Evolutionary conservation across 2,888 invertebrate genomes (phyloP).

Genomic region (Scaptodrosophila latifasciaeformis): DNA sequence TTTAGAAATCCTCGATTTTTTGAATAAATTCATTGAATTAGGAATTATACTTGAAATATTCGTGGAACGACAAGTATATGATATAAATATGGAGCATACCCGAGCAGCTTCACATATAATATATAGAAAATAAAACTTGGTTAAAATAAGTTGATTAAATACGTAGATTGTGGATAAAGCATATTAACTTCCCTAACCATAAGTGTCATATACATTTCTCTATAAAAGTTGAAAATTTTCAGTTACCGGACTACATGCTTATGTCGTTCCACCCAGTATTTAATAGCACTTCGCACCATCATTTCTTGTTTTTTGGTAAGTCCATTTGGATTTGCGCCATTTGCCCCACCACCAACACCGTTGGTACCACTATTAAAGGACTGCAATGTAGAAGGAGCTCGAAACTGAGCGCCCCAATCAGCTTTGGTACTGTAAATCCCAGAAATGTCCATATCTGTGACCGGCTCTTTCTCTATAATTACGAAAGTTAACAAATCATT

Average conservation of each 20-base stretch:
- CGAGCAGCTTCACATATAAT: too few species aligned
- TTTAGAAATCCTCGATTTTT: too few species aligned
- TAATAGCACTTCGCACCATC: conserved; percentile 89
- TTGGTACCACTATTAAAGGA: conserved; percentile 76
- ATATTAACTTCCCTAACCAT: too few species aligned
- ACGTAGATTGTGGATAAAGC: too few species aligned
- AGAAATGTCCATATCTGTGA: conserved; percentile 80
- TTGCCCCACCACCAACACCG: conserved; percentile 72
- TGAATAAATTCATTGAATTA: too few species aligned
- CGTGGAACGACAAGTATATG: too few species aligned
- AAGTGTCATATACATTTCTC: too few species aligned
- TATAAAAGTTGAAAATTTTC: background rate
- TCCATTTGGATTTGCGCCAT: conserved; percentile 83
- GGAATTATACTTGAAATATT: too few species aligned
- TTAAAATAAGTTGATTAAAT: too few species aligned
- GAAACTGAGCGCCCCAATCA: conserved; percentile 85
- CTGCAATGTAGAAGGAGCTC: conserved; percentile 81
- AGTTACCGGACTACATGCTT: conserved; percentile 90
- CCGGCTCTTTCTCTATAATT: conserved; percentile 76
- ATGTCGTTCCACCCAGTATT: conserved; percentile 92
- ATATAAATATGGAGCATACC: too few species aligned
- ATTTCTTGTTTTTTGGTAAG: conserved; percentile 88
- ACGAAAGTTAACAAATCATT: conserved; percentile 17
- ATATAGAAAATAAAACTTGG: too few species aligned
- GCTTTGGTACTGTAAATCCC: conserved; percentile 86